phyloP scores from a whole-genome alignment of 2,113 vertebrate genomes.

The Tupaia chinensis region DNA sequence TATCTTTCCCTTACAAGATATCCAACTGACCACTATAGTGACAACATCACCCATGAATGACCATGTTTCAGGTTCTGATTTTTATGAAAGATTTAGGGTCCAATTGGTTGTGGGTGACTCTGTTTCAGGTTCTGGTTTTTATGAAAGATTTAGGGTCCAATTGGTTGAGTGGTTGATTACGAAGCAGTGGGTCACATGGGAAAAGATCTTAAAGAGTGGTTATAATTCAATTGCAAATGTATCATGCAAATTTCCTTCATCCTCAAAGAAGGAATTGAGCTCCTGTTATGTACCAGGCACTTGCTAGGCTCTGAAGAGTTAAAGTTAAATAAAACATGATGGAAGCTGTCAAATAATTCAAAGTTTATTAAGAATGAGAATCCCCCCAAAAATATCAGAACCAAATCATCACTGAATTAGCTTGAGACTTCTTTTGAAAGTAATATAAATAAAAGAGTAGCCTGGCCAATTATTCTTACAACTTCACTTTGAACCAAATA shows the following conservation, averaged over 20 bases:
- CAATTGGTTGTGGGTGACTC: not conserved
- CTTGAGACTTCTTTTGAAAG: constrained; percentile 31
- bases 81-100: not conserved
- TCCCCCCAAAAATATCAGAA: not conserved
- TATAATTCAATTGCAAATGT: not conserved
- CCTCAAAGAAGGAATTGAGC: not conserved
- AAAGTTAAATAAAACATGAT: constrained; percentile 20
- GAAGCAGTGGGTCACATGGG: not conserved
- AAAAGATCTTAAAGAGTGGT: not conserved
- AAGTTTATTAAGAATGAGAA: constrained; percentile 31
- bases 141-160: not conserved
- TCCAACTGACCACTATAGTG: not conserved
- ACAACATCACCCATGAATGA: not conserved
- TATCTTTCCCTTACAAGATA: not conserved
- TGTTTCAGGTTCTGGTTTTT: not conserved
- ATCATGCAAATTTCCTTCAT: not conserved
- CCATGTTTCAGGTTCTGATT: not conserved
- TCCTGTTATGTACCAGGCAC: not conserved
- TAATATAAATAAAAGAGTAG: constrained; percentile 16
- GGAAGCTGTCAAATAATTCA: not conserved
- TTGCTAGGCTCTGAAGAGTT: not conserved
- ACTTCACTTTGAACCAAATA: not conserved
- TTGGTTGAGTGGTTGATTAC: not conserved
- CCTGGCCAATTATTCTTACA: not conserved
- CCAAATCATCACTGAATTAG: constrained; percentile 1